A percentile compares a stretch with the other conserved stretches of the same genome.
phyloP scores from a whole-genome alignment of 1,140 invertebrate genomes.

The Trachymyrmex septentrionalis region DNA sequence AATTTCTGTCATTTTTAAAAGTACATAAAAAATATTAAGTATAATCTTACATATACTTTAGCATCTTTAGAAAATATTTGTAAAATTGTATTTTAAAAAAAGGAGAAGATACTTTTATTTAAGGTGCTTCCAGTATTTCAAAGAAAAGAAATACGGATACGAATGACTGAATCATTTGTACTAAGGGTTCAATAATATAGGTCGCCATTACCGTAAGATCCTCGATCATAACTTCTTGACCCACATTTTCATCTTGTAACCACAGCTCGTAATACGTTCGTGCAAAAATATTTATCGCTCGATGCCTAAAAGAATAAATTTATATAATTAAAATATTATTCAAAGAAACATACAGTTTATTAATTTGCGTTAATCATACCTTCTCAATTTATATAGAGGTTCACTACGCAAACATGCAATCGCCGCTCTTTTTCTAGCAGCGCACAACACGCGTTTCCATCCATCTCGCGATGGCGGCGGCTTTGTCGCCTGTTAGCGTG shows the following conservation, averaged over 20 bases:
- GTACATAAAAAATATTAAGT: too few relatives aligned
- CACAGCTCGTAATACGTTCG: conserved; percentile 97
- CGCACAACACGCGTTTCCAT: conserved; percentile 96
- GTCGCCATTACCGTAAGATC: conserved; percentile 92
- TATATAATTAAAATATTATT: neutral
- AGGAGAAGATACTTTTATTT: too few relatives aligned
- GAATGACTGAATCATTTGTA: too few relatives aligned
- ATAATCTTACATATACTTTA: too few relatives aligned
- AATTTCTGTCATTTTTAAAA: too few relatives aligned
- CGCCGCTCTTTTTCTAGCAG: conserved; percentile 97
- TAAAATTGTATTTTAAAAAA: too few relatives aligned
- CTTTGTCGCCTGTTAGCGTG: conserved; percentile 91
- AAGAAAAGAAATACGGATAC: too few relatives aligned
- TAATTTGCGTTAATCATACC: conserved; percentile 87
- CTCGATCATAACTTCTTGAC: conserved; percentile 99
- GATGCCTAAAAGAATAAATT: conserved; percentile 91
- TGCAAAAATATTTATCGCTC: conserved; percentile 99
- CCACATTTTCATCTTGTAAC: conserved; percentile 98
- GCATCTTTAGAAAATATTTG: too few relatives aligned
- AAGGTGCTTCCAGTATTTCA: too few relatives aligned
- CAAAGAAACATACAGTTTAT: neutral
- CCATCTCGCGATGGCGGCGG: conserved; percentile 90
- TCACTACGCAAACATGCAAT: conserved; percentile 97
- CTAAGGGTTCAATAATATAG: neutral
- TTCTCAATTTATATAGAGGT: conserved; percentile 96